phyloP scores from a whole-genome alignment of 37 sponge, comb jelly and placozoan genomes.

The Diacarnus erythraeanus region DNA sequence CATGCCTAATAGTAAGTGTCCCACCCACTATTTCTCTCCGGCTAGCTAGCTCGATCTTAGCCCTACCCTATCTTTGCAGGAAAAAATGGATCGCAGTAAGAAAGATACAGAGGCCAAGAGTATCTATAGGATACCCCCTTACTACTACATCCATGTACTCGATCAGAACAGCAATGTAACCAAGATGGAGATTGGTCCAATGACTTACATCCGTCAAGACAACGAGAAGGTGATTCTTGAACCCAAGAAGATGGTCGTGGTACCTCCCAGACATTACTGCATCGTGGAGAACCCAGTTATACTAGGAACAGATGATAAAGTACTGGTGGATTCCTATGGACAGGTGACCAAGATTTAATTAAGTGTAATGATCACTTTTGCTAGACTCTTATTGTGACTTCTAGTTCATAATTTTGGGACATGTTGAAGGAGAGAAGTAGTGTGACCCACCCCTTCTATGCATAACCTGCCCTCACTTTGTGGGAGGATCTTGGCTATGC shows the following conservation, averaged over 20 bases:
- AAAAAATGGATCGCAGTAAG: slow-evolving; percentile 20
- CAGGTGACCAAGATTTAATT: slow-evolving; percentile 68
- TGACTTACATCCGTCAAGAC: slow-evolving; percentile 99
- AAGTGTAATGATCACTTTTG: no score
- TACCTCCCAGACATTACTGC: slow-evolving; percentile 98
- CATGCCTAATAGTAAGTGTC: not conserved
- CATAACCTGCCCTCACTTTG: no score
- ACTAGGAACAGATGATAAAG: slow-evolving; percentile 67
- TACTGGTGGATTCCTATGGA: slow-evolving; percentile 79
- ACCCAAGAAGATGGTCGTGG: slow-evolving; percentile 99
- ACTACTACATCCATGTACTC: slow-evolving; percentile 98
- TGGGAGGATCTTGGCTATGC: not conserved
- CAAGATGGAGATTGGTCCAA: slow-evolving; percentile 84
- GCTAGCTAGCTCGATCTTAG: not conserved
- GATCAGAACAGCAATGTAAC: slow-evolving; percentile 98
- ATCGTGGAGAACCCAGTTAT: slow-evolving; percentile 96
- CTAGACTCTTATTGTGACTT: no score
- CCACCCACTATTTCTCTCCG: not conserved
- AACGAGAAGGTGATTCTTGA: slow-evolving; percentile 98
- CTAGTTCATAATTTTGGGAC: no score
- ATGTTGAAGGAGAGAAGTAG: no score
- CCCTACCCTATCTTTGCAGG: not conserved
- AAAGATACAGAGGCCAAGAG: slow-evolving; percentile 52
- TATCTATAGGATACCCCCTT: slow-evolving; percentile 98
- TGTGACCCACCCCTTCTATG: no score